These are phyloP conservation scores for Triplophysa rosa DNA, from an alignment of 2,113 vertebrate species.

Conservation along the genomic window DNA sequence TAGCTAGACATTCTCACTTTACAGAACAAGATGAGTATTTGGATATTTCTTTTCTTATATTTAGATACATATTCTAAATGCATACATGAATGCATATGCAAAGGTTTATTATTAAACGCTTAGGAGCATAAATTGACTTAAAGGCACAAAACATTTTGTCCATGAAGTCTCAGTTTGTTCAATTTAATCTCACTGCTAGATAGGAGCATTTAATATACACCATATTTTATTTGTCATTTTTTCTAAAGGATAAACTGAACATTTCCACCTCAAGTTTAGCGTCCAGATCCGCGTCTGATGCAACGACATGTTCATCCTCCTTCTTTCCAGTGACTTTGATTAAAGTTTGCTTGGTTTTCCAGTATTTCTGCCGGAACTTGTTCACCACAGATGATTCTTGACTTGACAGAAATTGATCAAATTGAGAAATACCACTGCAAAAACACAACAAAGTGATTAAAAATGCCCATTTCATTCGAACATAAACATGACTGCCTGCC, in stretches of 20 bases:
- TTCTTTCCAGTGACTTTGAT: slow-evolving; percentile 97
- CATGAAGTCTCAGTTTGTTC: too few species aligned
- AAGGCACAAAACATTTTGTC: too few species aligned
- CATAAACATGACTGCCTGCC: background rate
- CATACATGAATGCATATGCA: too few species aligned
- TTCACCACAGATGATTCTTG: slow-evolving; percentile 94
- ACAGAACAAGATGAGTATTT: too few species aligned
- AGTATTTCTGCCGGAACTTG: slow-evolving; percentile 96
- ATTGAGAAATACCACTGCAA: slow-evolving; percentile 80
- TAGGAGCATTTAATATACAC: background rate
- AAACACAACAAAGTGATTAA: background rate
- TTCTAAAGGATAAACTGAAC: background rate
- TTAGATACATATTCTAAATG: too few species aligned
- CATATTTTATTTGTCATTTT: too few species aligned
- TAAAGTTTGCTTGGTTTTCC: slow-evolving; percentile 96
- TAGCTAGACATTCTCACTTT: too few species aligned
- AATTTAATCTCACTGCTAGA: too few species aligned
- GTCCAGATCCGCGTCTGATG: slow-evolving; percentile 94
- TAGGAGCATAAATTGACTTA: too few species aligned
- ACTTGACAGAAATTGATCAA: slow-evolving; percentile 85
- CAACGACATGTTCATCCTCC: slow-evolving; percentile 93
- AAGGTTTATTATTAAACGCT: too few species aligned
- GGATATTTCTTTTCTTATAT: too few species aligned
- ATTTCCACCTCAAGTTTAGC: slow-evolving; percentile 89
- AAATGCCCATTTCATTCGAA: background rate